Percentiles rank a stretch among this genome's conserved stretches.
phyloP scores from a whole-genome alignment of 2,888 invertebrate species.

The Ophraella communa region DNA sequence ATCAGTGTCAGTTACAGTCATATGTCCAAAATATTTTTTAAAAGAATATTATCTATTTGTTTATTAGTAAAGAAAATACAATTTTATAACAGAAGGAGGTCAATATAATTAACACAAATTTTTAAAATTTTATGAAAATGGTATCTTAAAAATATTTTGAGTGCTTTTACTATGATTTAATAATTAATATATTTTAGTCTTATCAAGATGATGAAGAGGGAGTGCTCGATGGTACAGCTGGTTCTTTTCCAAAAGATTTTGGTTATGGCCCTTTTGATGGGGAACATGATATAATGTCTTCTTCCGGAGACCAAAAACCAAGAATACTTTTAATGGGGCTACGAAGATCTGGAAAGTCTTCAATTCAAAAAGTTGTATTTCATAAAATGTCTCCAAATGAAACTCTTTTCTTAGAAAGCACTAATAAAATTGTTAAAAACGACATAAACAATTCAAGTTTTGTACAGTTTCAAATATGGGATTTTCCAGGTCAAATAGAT shows the following conservation, averaged over 20 bases:
- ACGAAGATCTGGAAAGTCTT: slow-evolving; percentile 96
- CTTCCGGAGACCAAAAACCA: slow-evolving; percentile 84
- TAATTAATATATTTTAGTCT: slow-evolving; percentile 35
- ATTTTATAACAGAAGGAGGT: not conserved
- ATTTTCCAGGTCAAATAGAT: slow-evolving; percentile 98
- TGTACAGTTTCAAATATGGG: slow-evolving; percentile 99
- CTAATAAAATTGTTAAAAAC: slow-evolving; percentile 97
- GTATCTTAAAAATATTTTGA: not conserved
- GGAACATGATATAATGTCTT: slow-evolving; percentile 72
- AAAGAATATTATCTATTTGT: slow-evolving; percentile 5
- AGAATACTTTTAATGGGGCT: slow-evolving; percentile 94
- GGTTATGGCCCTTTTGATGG: slow-evolving; percentile 90
- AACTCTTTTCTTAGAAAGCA: slow-evolving; percentile 97
- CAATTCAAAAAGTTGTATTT: slow-evolving; percentile 99
- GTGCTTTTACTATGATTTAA: not conserved
- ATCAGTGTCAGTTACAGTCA: no score
- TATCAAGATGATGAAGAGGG: slow-evolving; percentile 61
- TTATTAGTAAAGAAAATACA: not conserved
- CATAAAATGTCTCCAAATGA: slow-evolving; percentile 99
- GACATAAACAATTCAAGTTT: slow-evolving; percentile 97
- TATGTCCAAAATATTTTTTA: slow-evolving; percentile 3
- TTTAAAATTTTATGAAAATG: not conserved
- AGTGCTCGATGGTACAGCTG: slow-evolving; percentile 61
- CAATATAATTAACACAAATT: not conserved
- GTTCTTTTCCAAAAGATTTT: slow-evolving; percentile 89